phyloP scores from a whole-genome alignment of 2,113 vertebrate species.

The Nibea coibor region DNA sequence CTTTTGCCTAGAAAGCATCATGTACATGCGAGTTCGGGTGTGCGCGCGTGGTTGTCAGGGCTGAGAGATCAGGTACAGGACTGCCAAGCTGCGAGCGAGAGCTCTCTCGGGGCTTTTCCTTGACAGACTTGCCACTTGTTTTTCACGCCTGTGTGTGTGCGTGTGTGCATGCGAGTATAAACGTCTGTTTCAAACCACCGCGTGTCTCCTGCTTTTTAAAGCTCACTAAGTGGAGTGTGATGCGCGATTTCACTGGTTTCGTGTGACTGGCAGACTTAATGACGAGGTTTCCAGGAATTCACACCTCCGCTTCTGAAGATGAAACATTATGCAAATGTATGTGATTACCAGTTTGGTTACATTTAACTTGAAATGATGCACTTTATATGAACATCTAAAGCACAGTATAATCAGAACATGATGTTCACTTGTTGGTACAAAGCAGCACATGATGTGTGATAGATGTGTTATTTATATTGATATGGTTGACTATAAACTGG shows the following conservation, averaged over 20 bases:
- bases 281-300: constrained; percentile 20
- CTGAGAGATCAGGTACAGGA: constrained; percentile 60
- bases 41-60: constrained; percentile 46
- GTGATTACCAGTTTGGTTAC: neutral
- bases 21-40: constrained; percentile 2
- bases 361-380: neutral
- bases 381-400: neutral
- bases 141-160: constrained; percentile 28
- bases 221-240: constrained; percentile 21
- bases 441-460: neutral
- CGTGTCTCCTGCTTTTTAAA: constrained; percentile 39
- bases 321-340: constrained; percentile 12
- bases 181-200: constrained; percentile 32
- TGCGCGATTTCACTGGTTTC: constrained; percentile 29
- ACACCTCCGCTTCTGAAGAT: constrained; percentile 21
- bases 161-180: neutral
- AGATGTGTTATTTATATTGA: neutral
- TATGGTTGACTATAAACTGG: neutral
- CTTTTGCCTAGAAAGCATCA: constrained; percentile 62
- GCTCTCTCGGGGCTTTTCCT: constrained; percentile 55
- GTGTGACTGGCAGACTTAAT: constrained; percentile 27
- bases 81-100: constrained; percentile 43
- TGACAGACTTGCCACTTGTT: constrained; percentile 64
- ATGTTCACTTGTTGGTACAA: neutral
- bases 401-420: neutral